Percentiles rank a stretch among this genome's conserved stretches.
These are phyloP conservation scores for Nasonia giraulti DNA, from an alignment of 1,140 invertebrate genomes.

Conservation along the genomic window DNA sequence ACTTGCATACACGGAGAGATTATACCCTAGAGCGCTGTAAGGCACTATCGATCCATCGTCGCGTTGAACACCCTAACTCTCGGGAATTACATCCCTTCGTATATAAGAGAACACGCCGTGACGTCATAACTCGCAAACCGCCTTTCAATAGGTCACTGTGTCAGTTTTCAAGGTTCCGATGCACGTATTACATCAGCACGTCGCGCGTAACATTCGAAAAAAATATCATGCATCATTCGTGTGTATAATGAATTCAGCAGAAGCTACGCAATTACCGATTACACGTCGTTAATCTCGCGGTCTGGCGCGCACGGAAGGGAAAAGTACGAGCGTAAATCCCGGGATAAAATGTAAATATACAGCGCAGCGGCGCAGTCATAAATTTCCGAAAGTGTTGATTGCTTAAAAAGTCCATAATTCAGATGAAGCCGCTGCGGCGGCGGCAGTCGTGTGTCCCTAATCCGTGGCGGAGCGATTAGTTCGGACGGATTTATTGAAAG, in stretches of 20 bases:
- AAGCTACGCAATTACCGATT: too few relatives aligned
- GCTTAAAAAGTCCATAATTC: conserved; percentile 3
- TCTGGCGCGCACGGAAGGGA: too few relatives aligned
- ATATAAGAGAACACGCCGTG: conserved; percentile 58
- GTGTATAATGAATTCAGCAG: too few relatives aligned
- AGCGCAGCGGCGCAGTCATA: neutral
- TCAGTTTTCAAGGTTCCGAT: conserved; percentile 54
- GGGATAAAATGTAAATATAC: conserved; percentile 3
- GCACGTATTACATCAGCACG: neutral
- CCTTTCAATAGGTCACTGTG: conserved; percentile 71
- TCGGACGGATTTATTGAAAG: conserved; percentile 51
- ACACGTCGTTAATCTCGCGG: too few relatives aligned
- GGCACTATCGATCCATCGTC: conserved; percentile 65
- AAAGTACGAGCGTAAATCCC: too few relatives aligned
- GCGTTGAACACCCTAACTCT: conserved; percentile 59
- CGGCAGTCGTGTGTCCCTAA: neutral
- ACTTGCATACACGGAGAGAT: conserved; percentile 48
- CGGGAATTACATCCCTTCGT: conserved; percentile 61
- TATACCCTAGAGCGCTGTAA: conserved; percentile 55
- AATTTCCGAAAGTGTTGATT: neutral
- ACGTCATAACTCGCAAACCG: conserved; percentile 63
- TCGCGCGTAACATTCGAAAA: neutral
- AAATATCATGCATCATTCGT: neutral
- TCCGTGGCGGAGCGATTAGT: conserved; percentile 33
- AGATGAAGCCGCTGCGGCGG: neutral